Evolutionary conservation across 2,113 vertebrate genomes (phyloP).

Genomic region (Damaliscus lunatus): DNA sequence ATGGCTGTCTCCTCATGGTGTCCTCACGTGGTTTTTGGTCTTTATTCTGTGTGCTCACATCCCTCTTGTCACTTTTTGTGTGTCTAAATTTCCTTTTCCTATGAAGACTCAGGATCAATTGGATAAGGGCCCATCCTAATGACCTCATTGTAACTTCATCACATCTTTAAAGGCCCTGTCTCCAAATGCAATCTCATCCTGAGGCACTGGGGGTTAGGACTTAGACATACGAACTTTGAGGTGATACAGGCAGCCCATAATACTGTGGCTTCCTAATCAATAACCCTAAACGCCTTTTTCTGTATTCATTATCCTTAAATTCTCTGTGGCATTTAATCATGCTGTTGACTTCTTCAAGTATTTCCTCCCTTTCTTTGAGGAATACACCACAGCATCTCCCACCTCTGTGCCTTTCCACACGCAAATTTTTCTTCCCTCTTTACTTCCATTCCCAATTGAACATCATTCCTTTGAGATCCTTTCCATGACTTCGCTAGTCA

Average conservation of each 20-base stretch:
- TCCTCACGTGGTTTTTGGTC: background rate
- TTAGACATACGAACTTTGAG: background rate
- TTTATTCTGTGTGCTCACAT: background rate
- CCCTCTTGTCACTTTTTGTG: background rate
- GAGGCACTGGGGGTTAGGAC: background rate
- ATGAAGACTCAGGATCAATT: background rate
- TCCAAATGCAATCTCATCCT: background rate
- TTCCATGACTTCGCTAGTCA: background rate
- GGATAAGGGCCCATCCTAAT: background rate
- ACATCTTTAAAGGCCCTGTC: background rate
- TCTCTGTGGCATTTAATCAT: background rate
- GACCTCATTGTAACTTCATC: background rate
- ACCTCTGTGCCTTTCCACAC: background rate
- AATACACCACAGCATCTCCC: background rate
- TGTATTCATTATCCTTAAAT: background rate
- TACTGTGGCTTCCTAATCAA: background rate
- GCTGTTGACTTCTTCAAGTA: background rate
- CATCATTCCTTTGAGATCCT: background rate
- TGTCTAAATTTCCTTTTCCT: background rate
- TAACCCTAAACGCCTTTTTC: background rate
- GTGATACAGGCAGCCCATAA: background rate
- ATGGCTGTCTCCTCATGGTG: background rate
- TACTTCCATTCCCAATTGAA: background rate
- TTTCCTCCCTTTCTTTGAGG: background rate
- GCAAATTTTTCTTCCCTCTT: background rate